These are phyloP conservation scores for Dasyornis broadbenti DNA, from an alignment of 2,113 vertebrate species.

Conservation along the genomic window DNA sequence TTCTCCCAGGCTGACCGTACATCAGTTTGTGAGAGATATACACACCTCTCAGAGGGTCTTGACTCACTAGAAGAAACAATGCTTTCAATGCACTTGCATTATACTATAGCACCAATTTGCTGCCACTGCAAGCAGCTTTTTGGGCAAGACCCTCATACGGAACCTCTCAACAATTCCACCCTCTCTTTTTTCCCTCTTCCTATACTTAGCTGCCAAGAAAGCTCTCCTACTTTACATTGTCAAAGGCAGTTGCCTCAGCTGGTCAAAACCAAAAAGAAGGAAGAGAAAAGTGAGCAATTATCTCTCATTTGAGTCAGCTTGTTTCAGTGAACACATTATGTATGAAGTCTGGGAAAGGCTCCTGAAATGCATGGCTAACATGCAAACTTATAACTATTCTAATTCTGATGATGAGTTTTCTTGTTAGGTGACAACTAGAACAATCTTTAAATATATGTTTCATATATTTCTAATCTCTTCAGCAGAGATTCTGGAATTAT, in stretches of 20 bases:
- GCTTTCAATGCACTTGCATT: background rate
- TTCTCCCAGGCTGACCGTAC: background rate
- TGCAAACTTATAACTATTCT: background rate
- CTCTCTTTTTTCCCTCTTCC: background rate
- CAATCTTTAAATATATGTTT: background rate
- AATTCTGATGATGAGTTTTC: background rate
- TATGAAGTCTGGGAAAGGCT: background rate
- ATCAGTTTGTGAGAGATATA: background rate
- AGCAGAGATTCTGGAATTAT: background rate
- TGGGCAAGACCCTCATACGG: background rate
- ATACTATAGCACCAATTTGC: background rate
- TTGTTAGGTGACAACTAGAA: background rate
- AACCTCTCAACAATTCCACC: background rate
- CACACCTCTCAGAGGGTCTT: background rate
- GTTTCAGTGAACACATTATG: background rate
- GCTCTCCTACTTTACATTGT: background rate
- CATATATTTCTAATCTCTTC: background rate
- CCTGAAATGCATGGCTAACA: background rate
- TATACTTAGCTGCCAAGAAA: background rate
- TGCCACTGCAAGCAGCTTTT: background rate
- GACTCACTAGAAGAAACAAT: background rate
- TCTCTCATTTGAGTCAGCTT: background rate
- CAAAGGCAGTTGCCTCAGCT: background rate
- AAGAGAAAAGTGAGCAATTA: background rate
- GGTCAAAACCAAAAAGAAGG: background rate